Evolutionary conservation across 2,797 vertebrate species (phyloP).

Genomic region (Poecilia wingei): DNA sequence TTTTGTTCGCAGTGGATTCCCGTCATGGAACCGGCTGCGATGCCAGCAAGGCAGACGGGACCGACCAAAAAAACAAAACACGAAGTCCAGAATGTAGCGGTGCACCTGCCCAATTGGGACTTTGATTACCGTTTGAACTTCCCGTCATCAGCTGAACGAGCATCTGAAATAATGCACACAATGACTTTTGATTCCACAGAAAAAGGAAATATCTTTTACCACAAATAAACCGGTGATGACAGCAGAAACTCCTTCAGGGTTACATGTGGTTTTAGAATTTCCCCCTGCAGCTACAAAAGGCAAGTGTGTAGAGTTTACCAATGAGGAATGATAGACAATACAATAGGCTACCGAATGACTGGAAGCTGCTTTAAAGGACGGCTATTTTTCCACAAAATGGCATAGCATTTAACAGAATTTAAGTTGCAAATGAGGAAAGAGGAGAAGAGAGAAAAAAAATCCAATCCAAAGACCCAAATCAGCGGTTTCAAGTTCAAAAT

Average conservation of each 20-base stretch:
- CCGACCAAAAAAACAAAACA: conserved; percentile 14
- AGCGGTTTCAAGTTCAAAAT: conserved; percentile 1
- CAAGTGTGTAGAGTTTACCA: conserved; percentile 60
- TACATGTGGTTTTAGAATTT: conserved; percentile 54
- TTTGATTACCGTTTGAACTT: conserved; percentile 13
- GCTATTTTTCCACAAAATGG: conserved; percentile 45
- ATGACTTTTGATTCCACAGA: neutral
- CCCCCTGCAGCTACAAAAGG: conserved; percentile 58
- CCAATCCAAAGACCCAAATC: neutral
- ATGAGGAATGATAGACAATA: conserved; percentile 47
- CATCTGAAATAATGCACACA: conserved; percentile 20
- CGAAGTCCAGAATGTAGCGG: conserved; percentile 26
- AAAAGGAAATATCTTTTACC: conserved; percentile 1
- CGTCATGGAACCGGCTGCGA: conserved; percentile 68
- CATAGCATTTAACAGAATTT: conserved; percentile 13
- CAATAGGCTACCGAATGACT: conserved; percentile 60
- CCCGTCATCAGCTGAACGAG: conserved; percentile 28
- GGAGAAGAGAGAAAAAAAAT: too few relatives aligned
- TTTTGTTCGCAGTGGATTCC: conserved; percentile 70
- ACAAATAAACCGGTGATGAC: conserved; percentile 8
- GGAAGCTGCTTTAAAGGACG: conserved; percentile 51
- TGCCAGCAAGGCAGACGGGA: conserved; percentile 54
- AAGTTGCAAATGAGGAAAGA: conserved; percentile 4
- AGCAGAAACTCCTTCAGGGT: conserved; percentile 22
- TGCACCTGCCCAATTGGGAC: neutral